phyloP scores from a whole-genome alignment of 2,113 vertebrate genomes.

The Microcebus griseorufus region DNA sequence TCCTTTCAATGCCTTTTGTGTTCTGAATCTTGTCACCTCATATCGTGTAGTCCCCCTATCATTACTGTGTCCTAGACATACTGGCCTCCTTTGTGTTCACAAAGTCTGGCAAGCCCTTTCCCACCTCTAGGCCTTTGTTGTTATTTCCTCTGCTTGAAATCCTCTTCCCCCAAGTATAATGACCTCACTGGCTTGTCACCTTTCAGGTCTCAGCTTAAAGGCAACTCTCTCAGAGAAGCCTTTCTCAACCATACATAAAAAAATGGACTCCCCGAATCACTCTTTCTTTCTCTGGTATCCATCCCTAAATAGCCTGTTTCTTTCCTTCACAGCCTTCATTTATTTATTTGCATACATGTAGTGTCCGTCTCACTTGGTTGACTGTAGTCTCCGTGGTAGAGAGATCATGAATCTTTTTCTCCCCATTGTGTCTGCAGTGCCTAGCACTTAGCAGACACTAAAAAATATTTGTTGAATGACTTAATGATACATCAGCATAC shows the following conservation, averaged over 20 bases:
- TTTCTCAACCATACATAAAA: neutral
- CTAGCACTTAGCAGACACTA: neutral
- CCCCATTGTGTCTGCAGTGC: neutral
- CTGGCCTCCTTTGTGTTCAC: neutral
- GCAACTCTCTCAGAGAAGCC: neutral
- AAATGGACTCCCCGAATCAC: neutral
- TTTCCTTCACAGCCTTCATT: neutral
- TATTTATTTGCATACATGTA: neutral
- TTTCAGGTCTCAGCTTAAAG: constrained; percentile 11
- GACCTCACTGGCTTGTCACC: neutral
- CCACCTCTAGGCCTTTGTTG: neutral
- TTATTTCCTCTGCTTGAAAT: constrained; percentile 22
- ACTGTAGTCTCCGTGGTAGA: neutral
- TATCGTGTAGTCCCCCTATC: neutral
- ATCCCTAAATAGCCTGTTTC: neutral
- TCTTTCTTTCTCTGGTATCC: neutral
- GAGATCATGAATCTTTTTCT: neutral
- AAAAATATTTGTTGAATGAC: neutral
- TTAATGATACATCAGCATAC: neutral
- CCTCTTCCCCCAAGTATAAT: neutral
- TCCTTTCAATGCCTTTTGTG: neutral
- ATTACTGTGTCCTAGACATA: neutral
- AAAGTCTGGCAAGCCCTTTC: neutral
- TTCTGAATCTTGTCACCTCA: constrained; percentile 2
- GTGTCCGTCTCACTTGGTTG: neutral